A percentile compares a stretch with the other conserved stretches of the same genome.
phyloP scores from a whole-genome alignment of 1,140 invertebrate genomes.

The Scaptomyza pallida region DNA sequence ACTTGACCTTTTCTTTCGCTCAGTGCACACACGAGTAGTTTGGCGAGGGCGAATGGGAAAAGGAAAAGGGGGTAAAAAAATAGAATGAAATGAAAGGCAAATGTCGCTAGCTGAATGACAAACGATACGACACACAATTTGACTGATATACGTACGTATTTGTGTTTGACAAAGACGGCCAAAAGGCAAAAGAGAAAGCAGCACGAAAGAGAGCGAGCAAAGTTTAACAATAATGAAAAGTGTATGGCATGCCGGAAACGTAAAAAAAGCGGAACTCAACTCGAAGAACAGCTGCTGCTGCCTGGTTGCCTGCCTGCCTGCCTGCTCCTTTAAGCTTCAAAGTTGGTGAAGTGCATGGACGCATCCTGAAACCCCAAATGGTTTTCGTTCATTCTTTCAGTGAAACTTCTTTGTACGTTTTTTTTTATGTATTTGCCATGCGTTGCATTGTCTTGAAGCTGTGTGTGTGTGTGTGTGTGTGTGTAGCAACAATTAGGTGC shows the following conservation, averaged over 20 bases:
- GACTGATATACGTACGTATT: conserved; percentile 18
- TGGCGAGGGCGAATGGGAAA: background rate
- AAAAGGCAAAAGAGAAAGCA: no score
- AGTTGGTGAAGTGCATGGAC: conserved; percentile 1
- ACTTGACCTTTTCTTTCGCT: conserved; percentile 3
- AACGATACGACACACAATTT: conserved; percentile 31
- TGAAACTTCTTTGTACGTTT: conserved; percentile 5
- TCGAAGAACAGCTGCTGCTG: conserved; percentile 9
- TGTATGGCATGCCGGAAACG: conserved; percentile 3
- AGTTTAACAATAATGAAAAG: conserved; percentile 24
- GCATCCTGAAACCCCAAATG: background rate
- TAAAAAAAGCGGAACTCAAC: conserved; percentile 18
- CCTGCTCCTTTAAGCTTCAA: background rate
- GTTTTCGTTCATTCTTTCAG: background rate
- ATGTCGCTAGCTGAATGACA: conserved; percentile 32
- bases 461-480: no score
- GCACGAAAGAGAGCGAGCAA: background rate
- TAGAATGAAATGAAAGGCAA: conserved; percentile 1
- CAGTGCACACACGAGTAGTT: conserved; percentile 1
- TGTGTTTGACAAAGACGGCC: conserved; percentile 18
- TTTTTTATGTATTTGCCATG: no score
- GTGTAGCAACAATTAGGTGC: no score
- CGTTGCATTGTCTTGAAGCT: conserved; percentile 20
- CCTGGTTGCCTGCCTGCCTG: no score
- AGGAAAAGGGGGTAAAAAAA: background rate